Base-by-base conservation (phyloP, 1,140 invertebrate genomes). In the Ctenoplectra terminalis region DNA sequence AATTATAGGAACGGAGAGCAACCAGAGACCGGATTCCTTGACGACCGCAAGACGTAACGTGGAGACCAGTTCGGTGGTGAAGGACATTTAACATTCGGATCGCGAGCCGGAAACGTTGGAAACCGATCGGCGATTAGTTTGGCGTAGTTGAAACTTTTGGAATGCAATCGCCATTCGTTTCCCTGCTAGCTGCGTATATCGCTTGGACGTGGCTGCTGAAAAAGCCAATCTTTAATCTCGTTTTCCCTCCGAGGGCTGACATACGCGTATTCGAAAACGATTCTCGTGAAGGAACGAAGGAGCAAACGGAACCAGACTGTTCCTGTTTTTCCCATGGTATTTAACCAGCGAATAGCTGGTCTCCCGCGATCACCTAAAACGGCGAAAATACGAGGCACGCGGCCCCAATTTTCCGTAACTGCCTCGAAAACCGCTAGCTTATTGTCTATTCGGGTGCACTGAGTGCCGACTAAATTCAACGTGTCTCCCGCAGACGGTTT, bases 401-500 rank as follows among this genome's bases (percentile, higher is more conserved):
- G 74, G 46, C 56, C 20, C 26, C 77, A 80, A 80, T 80, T 80
- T 80, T 80, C 58, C 54, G 5, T 8, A 15, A 26, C 29, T 15
- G n/a, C n/a, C 48, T 34, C 13, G 40, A n/a, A 37, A 71, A 78
- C 76, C 66, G 40, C 76, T 60, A 60, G 64, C 76, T 78, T 78
- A 78, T 78, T 71, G 76, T 78, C 69, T 73, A 50, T 72, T 73
- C 77, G 63, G 60, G n/a, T 3, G 46, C 26, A 20, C 31, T 50
- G 43, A 73, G 58, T 80, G 76, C 71, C 82, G 71, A 61, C 70
- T 74, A 69, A 80, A 69, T 84, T 69, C 82, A 85, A 77, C 48
- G 67, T 73, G 83, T 85, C 83, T 70, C 50, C 78, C 77, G 71
- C 71, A 81, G 81, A 85, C 60, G 60, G 83, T 86, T 86, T 77